Conservation (phyloP, 2,888 invertebrate species). For the Vannuccia rotundouncinata region DNA sequence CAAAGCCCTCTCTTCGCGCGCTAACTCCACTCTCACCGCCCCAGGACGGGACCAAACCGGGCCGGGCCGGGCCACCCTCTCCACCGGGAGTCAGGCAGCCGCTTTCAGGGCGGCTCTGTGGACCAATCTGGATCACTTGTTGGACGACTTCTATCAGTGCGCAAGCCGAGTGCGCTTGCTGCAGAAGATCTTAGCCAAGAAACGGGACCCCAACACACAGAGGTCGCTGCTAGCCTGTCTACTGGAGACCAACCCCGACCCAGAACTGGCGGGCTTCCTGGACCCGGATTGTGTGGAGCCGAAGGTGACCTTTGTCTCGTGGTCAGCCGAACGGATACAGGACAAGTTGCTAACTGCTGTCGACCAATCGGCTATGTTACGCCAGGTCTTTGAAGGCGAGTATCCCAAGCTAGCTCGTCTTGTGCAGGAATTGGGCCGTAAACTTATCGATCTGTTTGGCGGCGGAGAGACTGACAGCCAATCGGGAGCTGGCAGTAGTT, state of each 20-base stretch:
- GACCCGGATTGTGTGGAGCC: background rate
- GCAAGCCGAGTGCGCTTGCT: conserved; percentile 52
- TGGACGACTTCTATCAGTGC: conserved; percentile 58
- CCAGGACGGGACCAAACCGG: conserved; percentile 57
- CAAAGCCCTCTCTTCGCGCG: background rate
- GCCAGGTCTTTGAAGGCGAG: conserved; percentile 64
- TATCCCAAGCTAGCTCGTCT: conserved; percentile 64
- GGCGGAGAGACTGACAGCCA: conserved; percentile 52
- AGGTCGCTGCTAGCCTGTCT: conserved; percentile 44
- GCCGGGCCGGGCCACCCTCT: conserved; percentile 63
- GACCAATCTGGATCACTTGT: conserved; percentile 78
- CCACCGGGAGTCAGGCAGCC: conserved; percentile 61
- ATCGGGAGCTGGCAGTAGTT: background rate
- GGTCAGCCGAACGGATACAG: background rate
- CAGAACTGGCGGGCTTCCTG: background rate
- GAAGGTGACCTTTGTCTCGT: background rate
- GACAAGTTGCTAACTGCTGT: background rate
- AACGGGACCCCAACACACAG: conserved; percentile 59
- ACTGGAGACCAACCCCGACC: background rate
- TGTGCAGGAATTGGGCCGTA: background rate
- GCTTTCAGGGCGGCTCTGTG: conserved; percentile 68
- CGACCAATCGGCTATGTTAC: background rate
- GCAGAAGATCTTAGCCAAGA: conserved; percentile 60
- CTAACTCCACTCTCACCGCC: conserved; percentile 63
- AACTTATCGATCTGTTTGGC: background rate